Evolutionary conservation across 2,113 vertebrate genomes (phyloP).

Genomic region (Pseudonaja textilis): DNA sequence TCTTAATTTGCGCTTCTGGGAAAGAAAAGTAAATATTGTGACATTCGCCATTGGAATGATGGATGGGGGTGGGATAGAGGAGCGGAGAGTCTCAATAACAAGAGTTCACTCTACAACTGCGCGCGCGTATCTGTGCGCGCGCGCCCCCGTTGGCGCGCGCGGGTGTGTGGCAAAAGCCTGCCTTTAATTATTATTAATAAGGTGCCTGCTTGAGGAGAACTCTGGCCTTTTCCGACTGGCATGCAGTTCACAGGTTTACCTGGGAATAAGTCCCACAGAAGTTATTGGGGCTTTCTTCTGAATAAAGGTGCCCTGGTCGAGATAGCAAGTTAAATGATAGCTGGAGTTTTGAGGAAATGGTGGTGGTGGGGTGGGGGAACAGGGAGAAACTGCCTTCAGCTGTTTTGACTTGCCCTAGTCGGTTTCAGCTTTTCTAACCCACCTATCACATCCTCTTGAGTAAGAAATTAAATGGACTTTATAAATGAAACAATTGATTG

Average conservation of each 20-base stretch:
- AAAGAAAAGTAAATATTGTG: slow-evolving; percentile 68
- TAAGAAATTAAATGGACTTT: background rate
- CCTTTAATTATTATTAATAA: slow-evolving; percentile 57
- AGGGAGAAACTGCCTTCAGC: background rate
- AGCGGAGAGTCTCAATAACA: slow-evolving; percentile 49
- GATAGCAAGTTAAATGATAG: slow-evolving; percentile 59
- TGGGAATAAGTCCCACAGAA: background rate
- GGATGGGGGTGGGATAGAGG: slow-evolving; percentile 21
- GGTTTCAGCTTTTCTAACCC: slow-evolving; percentile 37
- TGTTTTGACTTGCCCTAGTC: slow-evolving; percentile 31
- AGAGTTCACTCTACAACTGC: slow-evolving; percentile 37
- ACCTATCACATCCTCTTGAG: too few relatives aligned
- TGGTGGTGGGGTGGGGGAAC: background rate
- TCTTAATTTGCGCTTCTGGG: slow-evolving; percentile 40
- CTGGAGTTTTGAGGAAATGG: slow-evolving; percentile 16
- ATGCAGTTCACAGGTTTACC: background rate
- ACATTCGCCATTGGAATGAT: slow-evolving; percentile 55
- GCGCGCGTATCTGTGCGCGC: background rate
- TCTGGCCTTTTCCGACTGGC: background rate
- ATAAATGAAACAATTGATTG: background rate
- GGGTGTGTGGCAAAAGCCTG: slow-evolving; percentile 30
- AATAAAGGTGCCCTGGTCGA: slow-evolving; percentile 24
- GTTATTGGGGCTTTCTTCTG: background rate
- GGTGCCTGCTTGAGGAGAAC: slow-evolving; percentile 41
- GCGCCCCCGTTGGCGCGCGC: background rate